Evolutionary conservation across 2,888 invertebrate genomes (phyloP).

Genomic region (Eutolmus rufibarbis): DNA sequence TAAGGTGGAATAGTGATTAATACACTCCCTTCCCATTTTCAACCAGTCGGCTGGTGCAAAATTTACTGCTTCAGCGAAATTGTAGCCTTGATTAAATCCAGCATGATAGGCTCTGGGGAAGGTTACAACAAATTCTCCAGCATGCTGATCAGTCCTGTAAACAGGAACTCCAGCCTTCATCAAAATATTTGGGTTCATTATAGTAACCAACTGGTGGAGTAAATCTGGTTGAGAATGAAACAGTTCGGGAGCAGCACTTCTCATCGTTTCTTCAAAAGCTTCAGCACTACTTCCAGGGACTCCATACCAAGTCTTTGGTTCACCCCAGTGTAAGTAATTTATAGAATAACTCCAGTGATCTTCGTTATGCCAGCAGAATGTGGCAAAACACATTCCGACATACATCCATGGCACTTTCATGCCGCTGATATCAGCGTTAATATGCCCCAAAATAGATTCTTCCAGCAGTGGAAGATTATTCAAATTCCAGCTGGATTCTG

Average conservation of each 20-base stretch:
- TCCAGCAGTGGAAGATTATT: slow-evolving; percentile 91
- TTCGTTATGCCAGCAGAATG: slow-evolving; percentile 99
- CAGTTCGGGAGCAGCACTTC: slow-evolving; percentile 88
- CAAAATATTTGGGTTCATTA: slow-evolving; percentile 92
- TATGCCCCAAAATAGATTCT: slow-evolving; percentile 90
- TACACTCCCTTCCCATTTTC: slow-evolving; percentile 87
- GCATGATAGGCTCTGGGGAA: slow-evolving; percentile 98
- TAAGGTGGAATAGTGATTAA: slow-evolving; percentile 86
- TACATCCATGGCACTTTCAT: slow-evolving; percentile 99
- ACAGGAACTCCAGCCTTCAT: slow-evolving; percentile 78
- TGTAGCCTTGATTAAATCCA: slow-evolving; percentile 97
- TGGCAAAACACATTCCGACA: slow-evolving; percentile 98
- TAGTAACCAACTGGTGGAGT: slow-evolving; percentile 93
- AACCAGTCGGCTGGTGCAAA: slow-evolving; percentile 98
- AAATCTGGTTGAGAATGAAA: slow-evolving; percentile 92
- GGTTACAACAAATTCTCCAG: slow-evolving; percentile 96
- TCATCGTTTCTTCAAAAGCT: slow-evolving; percentile 89
- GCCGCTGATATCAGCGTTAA: slow-evolving; percentile 94
- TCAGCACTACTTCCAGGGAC: slow-evolving; percentile 90
- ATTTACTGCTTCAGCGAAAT: slow-evolving; percentile 97
- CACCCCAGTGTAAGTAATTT: slow-evolving; percentile 97
- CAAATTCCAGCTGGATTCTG: slow-evolving; percentile 90
- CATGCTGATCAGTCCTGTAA: slow-evolving; percentile 86
- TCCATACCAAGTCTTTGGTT: slow-evolving; percentile 89
- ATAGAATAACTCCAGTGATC: slow-evolving; percentile 99